Evolutionary conservation across 2,888 invertebrate species (phyloP), one percentile per base, ranked within the genome.

Genomic region (Listrodromus nycthemerus): DNA sequence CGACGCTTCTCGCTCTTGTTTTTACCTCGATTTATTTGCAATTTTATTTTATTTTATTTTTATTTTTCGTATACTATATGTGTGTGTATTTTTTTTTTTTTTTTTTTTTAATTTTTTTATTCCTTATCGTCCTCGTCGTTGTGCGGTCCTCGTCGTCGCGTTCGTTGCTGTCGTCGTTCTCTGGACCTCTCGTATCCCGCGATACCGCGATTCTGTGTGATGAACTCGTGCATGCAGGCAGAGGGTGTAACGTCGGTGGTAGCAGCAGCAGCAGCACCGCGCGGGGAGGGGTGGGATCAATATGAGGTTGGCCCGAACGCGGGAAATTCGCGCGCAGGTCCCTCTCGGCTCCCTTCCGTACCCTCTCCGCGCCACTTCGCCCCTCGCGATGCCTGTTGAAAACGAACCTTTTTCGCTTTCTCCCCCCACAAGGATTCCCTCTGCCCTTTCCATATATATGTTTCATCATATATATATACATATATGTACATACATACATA

Each of bases 261-360:
- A 81, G 69, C 73, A 61, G 58, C 66, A 41, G 61, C 67, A 55
- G 67, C 55, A 61, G 77, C 67, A 69, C 30, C 82, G 79, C 63
- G 79, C 77, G 79, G 81, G 85, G 41, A 45, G 91, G 92, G 92
- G 92, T 92, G 92, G 92, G 93, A 93, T 93, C 93, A 93, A 93
- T 93, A 93, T 93, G 92, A 93, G 92, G 92, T 92, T 92, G 91
- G 91, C 89, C 84, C 91, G 91, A 92, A 92, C 92, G 92, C 92
- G 93, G 92, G 92, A 93, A 92, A 92, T 92, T 93, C 90, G 92
- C 93, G 93, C 93, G 93, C 93, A 93, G 92, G 91, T 93, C 92
- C 91, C 91, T 89, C 90, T 78, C 87, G 85, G 82, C 85, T 61
- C 85, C 86, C 65, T 78, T 61, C 41, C 65, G 48, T 78, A 45